phyloP scores from a whole-genome alignment of 2,113 vertebrate species.

The Forbesichthys agassizii region DNA sequence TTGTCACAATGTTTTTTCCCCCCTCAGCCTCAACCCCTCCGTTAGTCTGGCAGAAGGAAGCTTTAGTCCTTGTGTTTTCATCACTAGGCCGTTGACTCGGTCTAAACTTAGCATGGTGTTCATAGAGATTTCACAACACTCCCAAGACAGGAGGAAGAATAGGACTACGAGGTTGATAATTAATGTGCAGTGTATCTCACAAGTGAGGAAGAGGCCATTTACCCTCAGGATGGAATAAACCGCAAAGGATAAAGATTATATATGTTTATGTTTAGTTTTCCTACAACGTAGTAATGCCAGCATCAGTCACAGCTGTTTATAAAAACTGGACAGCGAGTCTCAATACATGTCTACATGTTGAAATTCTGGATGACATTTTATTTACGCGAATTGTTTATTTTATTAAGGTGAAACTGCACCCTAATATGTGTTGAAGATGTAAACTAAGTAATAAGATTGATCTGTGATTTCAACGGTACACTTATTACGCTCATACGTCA shows the following conservation, averaged over 20 bases:
- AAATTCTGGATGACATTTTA: no score
- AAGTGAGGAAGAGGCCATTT: constrained; percentile 3
- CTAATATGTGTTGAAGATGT: no score
- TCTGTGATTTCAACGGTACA: no score
- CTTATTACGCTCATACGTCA: no score
- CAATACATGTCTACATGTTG: no score
- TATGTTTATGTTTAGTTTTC: not conserved
- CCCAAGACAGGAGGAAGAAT: constrained; percentile 28
- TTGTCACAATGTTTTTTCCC: constrained; percentile 12
- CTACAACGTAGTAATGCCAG: no score
- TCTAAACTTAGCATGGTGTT: constrained; percentile 53
- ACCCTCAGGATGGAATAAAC: constrained; percentile 14
- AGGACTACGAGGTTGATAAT: constrained; percentile 51
- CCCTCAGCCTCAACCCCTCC: constrained; percentile 34
- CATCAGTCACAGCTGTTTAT: no score
- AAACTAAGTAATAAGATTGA: no score
- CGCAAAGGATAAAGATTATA: not conserved
- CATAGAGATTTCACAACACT: constrained; percentile 54
- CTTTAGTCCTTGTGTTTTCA: constrained; percentile 34
- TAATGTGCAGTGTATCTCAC: constrained; percentile 40
- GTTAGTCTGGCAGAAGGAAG: constrained; percentile 26
- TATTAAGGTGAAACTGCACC: no score
- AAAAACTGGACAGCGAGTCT: no score
- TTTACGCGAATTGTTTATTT: no score
- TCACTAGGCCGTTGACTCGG: constrained; percentile 17